These are phyloP conservation scores for Syrista parreyssii DNA, from an alignment of 2,888 invertebrate genomes.

Conservation along the genomic window DNA sequence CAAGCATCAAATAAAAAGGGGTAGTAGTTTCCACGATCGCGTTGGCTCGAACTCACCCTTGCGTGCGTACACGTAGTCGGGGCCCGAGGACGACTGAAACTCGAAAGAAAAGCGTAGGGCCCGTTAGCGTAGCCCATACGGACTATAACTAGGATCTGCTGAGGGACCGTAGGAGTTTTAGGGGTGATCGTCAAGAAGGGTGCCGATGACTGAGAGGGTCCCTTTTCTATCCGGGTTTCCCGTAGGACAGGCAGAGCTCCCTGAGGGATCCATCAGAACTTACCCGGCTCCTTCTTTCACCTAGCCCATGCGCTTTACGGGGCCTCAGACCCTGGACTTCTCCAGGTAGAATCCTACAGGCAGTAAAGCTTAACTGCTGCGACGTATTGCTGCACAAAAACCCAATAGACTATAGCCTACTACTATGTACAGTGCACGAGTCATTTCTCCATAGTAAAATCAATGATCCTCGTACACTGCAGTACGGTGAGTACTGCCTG, in stretches of 20 bases:
- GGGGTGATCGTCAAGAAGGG: slow-evolving; percentile 37
- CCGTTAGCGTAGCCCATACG: slow-evolving; percentile 31
- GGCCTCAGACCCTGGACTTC: neutral
- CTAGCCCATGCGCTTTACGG: neutral
- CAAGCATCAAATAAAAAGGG: neutral
- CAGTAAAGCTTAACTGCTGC: neutral
- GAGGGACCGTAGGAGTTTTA: neutral
- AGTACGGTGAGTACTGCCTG: neutral
- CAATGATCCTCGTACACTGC: neutral
- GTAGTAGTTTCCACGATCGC: neutral
- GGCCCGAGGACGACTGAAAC: slow-evolving; percentile 51
- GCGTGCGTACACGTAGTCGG: slow-evolving; percentile 29
- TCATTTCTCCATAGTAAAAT: neutral
- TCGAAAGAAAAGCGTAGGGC: slow-evolving; percentile 58
- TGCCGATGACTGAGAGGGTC: slow-evolving; percentile 48
- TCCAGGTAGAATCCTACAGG: slow-evolving; percentile 4
- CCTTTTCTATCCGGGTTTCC: slow-evolving; percentile 45
- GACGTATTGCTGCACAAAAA: neutral
- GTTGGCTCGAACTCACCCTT: neutral
- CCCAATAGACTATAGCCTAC: neutral
- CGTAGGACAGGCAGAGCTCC: slow-evolving; percentile 33
- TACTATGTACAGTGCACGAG: too few species aligned
- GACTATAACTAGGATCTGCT: neutral
- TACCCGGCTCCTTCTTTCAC: slow-evolving; percentile 14
- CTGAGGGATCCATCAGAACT: neutral